Evolutionary conservation across 1,140 invertebrate genomes (phyloP).

Genomic region (Sipha flava): DNA sequence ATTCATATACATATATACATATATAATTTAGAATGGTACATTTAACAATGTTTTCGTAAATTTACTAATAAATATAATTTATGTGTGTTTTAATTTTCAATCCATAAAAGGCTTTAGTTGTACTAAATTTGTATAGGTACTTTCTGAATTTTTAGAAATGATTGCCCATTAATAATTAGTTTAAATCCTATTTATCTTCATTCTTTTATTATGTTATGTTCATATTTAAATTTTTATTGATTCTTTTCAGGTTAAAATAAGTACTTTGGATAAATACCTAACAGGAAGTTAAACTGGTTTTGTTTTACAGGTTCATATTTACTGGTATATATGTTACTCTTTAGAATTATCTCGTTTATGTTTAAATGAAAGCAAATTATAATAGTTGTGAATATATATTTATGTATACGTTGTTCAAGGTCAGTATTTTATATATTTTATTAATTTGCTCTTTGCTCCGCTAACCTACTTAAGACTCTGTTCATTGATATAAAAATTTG

Average conservation of each 20-base stretch:
- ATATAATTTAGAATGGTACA: too few relatives aligned
- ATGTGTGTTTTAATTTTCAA: too few relatives aligned
- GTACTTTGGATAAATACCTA: neutral
- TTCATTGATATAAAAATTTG: neutral
- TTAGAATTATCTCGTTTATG: neutral
- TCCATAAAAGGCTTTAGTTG: too few relatives aligned
- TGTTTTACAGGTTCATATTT: slow-evolving; percentile 5
- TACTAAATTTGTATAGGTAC: too few relatives aligned
- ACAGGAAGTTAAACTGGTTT: slow-evolving; percentile 25
- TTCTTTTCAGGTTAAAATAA: neutral
- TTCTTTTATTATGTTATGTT: too few relatives aligned
- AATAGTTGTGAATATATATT: neutral
- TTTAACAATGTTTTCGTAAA: too few relatives aligned
- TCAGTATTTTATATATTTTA: neutral
- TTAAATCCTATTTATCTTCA: too few relatives aligned
- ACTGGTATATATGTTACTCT: neutral
- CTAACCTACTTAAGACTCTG: neutral
- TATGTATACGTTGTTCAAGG: neutral
- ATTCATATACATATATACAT: too few relatives aligned
- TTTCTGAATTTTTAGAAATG: too few relatives aligned
- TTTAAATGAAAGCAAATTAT: slow-evolving; percentile 4
- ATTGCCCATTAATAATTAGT: too few relatives aligned
- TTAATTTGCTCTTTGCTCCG: neutral
- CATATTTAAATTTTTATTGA: neutral
- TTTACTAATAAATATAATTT: too few relatives aligned